phyloP scores from a whole-genome alignment of 2,888 invertebrate species.

The Clivina fossor region DNA sequence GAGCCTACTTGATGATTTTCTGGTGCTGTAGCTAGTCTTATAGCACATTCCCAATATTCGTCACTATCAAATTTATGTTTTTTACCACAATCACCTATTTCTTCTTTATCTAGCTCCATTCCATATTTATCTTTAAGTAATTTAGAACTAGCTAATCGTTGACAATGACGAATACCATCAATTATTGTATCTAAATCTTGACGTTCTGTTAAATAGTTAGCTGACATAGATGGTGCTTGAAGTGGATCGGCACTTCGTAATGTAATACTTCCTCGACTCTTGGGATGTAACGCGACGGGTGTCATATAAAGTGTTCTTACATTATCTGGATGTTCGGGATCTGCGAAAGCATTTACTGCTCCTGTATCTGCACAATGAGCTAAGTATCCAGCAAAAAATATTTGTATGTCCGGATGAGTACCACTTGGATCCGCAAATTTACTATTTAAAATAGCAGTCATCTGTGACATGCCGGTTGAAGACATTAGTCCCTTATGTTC shows the following conservation, averaged over 20 bases:
- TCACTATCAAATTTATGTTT: constrained; percentile 59
- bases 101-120: constrained; percentile 54
- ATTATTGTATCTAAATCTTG: constrained; percentile 66
- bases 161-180: constrained; percentile 63
- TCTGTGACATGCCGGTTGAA: constrained; percentile 67
- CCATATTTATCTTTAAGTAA: constrained; percentile 62
- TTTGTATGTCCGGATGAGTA: constrained; percentile 65
- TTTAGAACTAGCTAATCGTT: constrained; percentile 61
- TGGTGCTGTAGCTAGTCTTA: constrained; percentile 70
- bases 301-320: constrained; percentile 54
- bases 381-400: constrained; percentile 67
- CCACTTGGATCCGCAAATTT: constrained; percentile 62
- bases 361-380: constrained; percentile 63
- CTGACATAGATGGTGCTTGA: constrained; percentile 71
- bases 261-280: constrained; percentile 64
- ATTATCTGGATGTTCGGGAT: constrained; percentile 48
- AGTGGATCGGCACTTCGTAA: constrained; percentile 69
- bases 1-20: constrained; percentile 84
- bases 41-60: constrained; percentile 76
- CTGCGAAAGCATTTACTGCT: constrained; percentile 50
- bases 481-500: constrained; percentile 64
- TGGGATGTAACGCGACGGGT: constrained; percentile 66
- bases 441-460: constrained; percentile 66
- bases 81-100: constrained; percentile 56
- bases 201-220: constrained; percentile 72